Evolutionary conservation across 2,888 invertebrate species (phyloP).

Genomic region (Cryptophagus acutangulus): DNA sequence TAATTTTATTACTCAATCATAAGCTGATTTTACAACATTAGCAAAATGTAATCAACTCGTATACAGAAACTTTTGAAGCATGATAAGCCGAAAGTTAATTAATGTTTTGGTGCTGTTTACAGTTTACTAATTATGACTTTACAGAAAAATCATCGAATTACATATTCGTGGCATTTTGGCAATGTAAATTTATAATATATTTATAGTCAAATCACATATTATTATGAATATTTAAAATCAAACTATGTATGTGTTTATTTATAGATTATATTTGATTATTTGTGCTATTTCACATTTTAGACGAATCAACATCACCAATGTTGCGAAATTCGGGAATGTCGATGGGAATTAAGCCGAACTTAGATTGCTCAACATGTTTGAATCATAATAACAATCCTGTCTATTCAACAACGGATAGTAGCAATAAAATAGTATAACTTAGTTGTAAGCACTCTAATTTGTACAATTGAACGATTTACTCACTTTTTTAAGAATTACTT

Average conservation of each 20-base stretch:
- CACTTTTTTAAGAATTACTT: too few species aligned
- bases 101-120: too few species aligned
- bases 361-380: constrained; percentile 37
- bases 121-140: too few species aligned
- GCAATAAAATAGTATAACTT: constrained; percentile 32
- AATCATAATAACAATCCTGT: constrained; percentile 30
- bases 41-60: constrained; percentile 46
- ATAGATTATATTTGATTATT: background rate
- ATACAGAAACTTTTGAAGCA: constrained; percentile 40
- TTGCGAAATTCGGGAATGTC: constrained; percentile 29
- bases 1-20: too few species aligned
- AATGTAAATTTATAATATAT: background rate
- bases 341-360: constrained; percentile 33
- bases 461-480: too few species aligned
- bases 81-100: constrained; percentile 34
- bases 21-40: constrained; percentile 41
- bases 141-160: too few species aligned
- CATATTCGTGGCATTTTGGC: too few species aligned
- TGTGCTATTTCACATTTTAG: constrained; percentile 26
- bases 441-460: background rate
- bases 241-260: too few species aligned
- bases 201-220: background rate
- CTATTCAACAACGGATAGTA: constrained; percentile 22
- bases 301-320: constrained; percentile 28
- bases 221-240: too few species aligned